phyloP scores from a whole-genome alignment of 2,113 vertebrate genomes.

The Nestor notabilis region DNA sequence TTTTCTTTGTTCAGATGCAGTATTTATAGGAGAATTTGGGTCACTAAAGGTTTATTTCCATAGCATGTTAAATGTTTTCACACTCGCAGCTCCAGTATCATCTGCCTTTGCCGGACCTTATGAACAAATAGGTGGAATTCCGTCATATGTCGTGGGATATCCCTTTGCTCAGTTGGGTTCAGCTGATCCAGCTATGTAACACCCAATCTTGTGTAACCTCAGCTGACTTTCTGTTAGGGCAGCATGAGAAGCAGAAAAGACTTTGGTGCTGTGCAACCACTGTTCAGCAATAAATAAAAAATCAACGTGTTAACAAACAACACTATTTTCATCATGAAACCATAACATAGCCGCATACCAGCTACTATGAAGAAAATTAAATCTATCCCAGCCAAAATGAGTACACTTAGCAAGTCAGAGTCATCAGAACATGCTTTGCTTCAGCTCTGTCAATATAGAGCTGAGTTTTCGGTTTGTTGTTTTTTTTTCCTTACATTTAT shows the following conservation, averaged over 20 bases:
- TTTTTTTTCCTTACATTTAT: not conserved
- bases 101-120: not conserved
- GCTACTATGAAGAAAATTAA: not conserved
- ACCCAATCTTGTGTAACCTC: not conserved
- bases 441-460: not conserved
- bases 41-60: not conserved
- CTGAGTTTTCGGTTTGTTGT: not conserved
- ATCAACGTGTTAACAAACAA: not conserved
- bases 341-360: not conserved
- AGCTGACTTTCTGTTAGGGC: not conserved
- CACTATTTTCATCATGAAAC: not conserved
- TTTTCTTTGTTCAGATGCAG: not conserved
- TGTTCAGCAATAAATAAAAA: not conserved
- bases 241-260: not conserved
- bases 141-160: no score
- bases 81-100: not conserved
- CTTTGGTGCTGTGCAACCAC: not conserved
- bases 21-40: not conserved
- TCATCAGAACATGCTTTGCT: not conserved
- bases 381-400: rapidly evolving
- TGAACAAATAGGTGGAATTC: not conserved
- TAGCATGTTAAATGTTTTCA: not conserved
- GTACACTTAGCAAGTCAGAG: not conserved
- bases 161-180: not conserved
- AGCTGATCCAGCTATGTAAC: not conserved